Base-by-base conservation (phyloP, 1,140 invertebrate genomes). In the Ganaspis sp. region DNA sequence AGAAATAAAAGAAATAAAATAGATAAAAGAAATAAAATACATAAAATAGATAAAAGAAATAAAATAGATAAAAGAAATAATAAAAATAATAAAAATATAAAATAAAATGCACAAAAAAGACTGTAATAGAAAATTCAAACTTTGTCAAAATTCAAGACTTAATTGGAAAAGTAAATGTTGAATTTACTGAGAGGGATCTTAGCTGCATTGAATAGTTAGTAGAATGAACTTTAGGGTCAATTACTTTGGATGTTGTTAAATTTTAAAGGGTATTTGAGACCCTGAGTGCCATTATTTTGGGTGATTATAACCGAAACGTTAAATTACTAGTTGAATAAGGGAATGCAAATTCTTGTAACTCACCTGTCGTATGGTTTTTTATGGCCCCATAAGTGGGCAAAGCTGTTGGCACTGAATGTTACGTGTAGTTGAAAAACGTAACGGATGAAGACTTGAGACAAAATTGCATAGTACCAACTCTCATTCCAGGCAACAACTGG, bases 331-430 rank as follows among this genome's bases (percentile, higher is more conserved):
- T 17, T 49, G 12, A 49, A 49, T 49, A 17, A 49, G 1, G 15
- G 15, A 49, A 49, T 49, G 45, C 15, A 49, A 49, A 49, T 17
- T 49, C 15, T 12, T 38, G 34, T 71, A 17, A 92, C 81, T 91
- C 91, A 89, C 94, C 92, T 85, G 85, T 95, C 94, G 81, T 94
- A 95, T 0, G 94, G 94, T 79, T 91, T 90, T 73, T 89, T 88
- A 49, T 49, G 45, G 34, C 95, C 95, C 86, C 92, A 94, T 78
- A 93, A 89, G 83, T 95, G 94, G 15, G 94, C 94, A 37, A 92
- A 91, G 82, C 93, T 94, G 86, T 95, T 95, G 4, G 95, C 94
- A n/a, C 93, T 88, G 94, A 94, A 95, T 9, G 94, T 95, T 53
- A 90, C 89, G 86, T 96, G 93, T 9, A 95, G 90, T 23, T 89